Conservation (phyloP, 1,140 invertebrate species). For the Drosophila lini region DNA sequence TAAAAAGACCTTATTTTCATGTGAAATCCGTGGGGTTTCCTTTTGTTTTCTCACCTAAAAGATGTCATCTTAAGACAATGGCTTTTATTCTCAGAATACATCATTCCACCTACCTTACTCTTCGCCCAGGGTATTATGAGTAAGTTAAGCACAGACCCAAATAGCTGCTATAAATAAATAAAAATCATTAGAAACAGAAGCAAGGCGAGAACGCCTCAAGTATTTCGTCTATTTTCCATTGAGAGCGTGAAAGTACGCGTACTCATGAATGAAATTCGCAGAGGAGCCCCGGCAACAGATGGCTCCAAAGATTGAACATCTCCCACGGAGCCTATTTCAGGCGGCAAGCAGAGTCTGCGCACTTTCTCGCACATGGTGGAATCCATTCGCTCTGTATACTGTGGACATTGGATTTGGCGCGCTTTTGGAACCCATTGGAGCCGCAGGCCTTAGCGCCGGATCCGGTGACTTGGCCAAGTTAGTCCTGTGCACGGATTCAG, state of each 20-base stretch:
- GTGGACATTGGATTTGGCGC: conserved; percentile 13
- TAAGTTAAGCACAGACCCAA: neutral
- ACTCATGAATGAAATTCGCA: conserved; percentile 31
- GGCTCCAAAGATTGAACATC: conserved; percentile 3
- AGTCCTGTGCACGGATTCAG: conserved; percentile 43
- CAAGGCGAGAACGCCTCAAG: neutral
- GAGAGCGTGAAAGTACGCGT: neutral
- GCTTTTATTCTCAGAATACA: neutral
- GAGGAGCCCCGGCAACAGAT: conserved; percentile 23
- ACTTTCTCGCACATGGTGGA: conserved; percentile 29
- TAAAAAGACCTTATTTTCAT: neutral
- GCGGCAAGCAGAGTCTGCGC: conserved; percentile 22
- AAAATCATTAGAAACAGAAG: neutral
- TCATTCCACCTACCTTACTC: neutral
- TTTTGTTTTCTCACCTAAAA: neutral
- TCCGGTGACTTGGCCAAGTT: conserved; percentile 23
- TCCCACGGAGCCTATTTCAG: neutral
- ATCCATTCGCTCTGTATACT: neutral
- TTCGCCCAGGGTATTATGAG: neutral
- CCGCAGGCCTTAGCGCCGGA: conserved; percentile 17
- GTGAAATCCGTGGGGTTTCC: too few relatives aligned
- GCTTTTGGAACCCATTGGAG: conserved; percentile 25
- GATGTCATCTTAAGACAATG: neutral
- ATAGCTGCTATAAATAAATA: conserved; percentile 9
- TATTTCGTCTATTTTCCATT: conserved; percentile 11